These are phyloP conservation scores for Cheumatopsyche charites DNA, from an alignment of 1,140 invertebrate species.

Conservation along the genomic window DNA sequence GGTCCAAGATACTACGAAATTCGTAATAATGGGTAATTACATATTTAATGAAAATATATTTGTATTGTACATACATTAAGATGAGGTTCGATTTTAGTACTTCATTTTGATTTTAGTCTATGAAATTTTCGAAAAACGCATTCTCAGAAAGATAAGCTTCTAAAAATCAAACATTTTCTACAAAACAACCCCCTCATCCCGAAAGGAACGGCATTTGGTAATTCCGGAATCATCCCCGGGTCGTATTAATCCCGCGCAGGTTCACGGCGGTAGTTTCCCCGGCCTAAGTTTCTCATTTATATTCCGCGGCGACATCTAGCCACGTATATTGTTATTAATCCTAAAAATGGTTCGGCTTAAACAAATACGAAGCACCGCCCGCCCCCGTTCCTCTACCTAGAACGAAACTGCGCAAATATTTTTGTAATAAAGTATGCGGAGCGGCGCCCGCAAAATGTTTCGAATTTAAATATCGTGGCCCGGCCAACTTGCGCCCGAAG, in stretches of 20 bases:
- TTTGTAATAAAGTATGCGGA: slow-evolving; percentile 25
- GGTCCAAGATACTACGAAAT: no score
- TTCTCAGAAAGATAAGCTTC: no score
- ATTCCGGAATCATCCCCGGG: slow-evolving; percentile 31
- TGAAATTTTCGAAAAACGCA: no score
- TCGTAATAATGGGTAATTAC: no score
- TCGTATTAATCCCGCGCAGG: slow-evolving; percentile 36
- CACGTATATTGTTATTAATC: slow-evolving; percentile 49
- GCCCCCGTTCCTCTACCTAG: not conserved
- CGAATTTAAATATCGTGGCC: slow-evolving; percentile 21
- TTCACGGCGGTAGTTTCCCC: slow-evolving; percentile 32
- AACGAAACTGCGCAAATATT: slow-evolving; percentile 22
- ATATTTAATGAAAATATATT: no score
- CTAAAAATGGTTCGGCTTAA: slow-evolving; percentile 46
- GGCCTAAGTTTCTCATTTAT: slow-evolving; percentile 48
- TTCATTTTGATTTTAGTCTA: no score
- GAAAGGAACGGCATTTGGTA: slow-evolving; percentile 30
- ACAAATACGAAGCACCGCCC: slow-evolving; percentile 32
- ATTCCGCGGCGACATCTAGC: slow-evolving; percentile 45
- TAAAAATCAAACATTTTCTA: no score
- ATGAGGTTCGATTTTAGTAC: no score
- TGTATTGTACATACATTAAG: no score
- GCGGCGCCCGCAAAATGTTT: slow-evolving; percentile 11
- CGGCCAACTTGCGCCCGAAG: not conserved
- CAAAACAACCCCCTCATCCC: no score